Conservation (phyloP, 2,888 invertebrate genomes). For the Agriopis marginaria region DNA sequence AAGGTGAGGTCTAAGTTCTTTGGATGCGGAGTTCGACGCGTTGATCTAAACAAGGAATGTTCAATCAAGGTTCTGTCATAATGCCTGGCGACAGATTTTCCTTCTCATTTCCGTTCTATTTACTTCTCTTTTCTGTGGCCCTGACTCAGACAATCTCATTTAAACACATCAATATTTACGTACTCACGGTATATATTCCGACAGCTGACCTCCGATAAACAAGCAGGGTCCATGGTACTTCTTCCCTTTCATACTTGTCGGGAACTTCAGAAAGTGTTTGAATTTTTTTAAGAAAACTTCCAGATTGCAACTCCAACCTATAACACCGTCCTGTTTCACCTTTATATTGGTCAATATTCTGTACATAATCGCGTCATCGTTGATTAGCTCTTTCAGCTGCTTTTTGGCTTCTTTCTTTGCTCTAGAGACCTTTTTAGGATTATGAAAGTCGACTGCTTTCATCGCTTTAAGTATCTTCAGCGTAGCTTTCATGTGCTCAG, state of each 20-base stretch:
- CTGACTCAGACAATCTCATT: no score
- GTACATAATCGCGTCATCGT: slow-evolving; percentile 87
- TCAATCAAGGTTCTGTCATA: no score
- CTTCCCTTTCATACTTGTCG: slow-evolving; percentile 65
- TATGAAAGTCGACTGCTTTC: slow-evolving; percentile 62
- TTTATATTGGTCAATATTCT: slow-evolving; percentile 81
- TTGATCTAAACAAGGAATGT: no score
- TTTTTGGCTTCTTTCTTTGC: slow-evolving; percentile 59
- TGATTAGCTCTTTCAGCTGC: slow-evolving; percentile 55
- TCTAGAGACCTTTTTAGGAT: slow-evolving; percentile 51
- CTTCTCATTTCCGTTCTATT: no score
- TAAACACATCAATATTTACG: neutral
- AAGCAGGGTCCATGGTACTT: slow-evolving; percentile 89
- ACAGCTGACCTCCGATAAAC: slow-evolving; percentile 94
- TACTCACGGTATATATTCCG: slow-evolving; percentile 91
- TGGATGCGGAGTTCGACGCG: no score
- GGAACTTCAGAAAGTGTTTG: slow-evolving; percentile 87
- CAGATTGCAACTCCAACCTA: slow-evolving; percentile 92
- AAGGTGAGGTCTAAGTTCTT: no score
- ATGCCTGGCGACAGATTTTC: no score
- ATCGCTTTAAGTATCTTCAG: slow-evolving; percentile 86
- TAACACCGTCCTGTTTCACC: slow-evolving; percentile 67
- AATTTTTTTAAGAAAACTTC: slow-evolving; percentile 89
- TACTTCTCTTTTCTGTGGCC: no score
- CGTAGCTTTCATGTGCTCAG: slow-evolving; percentile 79